Base-by-base conservation (phyloP, 2,113 vertebrate species). In the Cichladusa arquata region DNA sequence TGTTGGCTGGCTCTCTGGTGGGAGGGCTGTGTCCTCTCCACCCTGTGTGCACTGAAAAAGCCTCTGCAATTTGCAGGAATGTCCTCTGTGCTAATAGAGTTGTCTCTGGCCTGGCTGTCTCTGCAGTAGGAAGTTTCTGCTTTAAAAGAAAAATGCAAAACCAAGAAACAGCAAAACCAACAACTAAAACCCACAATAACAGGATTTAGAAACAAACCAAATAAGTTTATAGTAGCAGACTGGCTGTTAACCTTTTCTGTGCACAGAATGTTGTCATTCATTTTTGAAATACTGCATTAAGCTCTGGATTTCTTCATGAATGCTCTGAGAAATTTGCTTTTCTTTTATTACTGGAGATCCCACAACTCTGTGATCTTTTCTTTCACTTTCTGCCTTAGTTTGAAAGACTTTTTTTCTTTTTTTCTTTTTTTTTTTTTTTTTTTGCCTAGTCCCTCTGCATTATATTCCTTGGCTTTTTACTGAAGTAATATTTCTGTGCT, bases 391-490 rank as follows among this genome's bases (percentile, higher is more conserved):
- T 88, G 53, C 81, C 31, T 70, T 26, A 45, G 29, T 77, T 77
- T 88, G 31, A 81, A 71, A 64, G 20, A 13, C 19, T 3, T 33
- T 60, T 61, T 40, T 61, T 45, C 2, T 33, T 60, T 61, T 40
- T 61, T 45, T 22, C 7, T 25, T 45, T 45, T 45, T 47, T 47
- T 22, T 51, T 51, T 51, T 51, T 51, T 28, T 28, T 28, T 45
- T 24, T 19, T 8, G 0, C 12, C 50, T 73, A 17, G 17, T 62
- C 78, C 33, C 7, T 86, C 60, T 66, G 34, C 42, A 23, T 57
- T 79, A 11, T 58, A 74, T 90, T 94, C 58, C 38, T 91, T 94
- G 87, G 58, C 78, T 82, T 85, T 93, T 88, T 66, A n/a, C 50
- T 67, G 66, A 79, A 80, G 25, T 70, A 38, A 19, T 61, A 24